phyloP scores from a whole-genome alignment of 2,888 invertebrate genomes.

The Sisyra nigra region DNA sequence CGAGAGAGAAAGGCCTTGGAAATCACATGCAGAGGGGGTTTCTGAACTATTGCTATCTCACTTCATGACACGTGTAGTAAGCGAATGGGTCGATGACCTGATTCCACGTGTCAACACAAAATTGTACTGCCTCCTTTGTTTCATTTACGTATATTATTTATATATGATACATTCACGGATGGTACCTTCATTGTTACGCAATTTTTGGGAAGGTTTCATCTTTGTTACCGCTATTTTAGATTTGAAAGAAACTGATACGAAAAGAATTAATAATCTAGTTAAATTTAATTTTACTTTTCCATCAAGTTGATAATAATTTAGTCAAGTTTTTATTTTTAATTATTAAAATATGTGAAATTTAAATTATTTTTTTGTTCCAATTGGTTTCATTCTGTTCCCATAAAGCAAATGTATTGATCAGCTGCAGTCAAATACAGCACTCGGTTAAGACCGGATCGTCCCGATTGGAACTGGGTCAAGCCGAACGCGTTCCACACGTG shows the following conservation, averaged over 20 bases:
- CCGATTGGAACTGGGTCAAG: conserved; percentile 18
- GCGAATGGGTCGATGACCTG: conserved; percentile 20
- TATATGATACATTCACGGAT: too few relatives aligned
- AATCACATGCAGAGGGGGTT: conserved; percentile 11
- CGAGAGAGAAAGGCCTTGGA: too few relatives aligned
- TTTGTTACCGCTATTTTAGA: background rate
- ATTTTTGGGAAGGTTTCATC: background rate
- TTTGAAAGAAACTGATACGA: background rate
- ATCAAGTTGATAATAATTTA: background rate
- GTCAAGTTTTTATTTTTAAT: background rate
- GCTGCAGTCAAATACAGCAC: conserved; percentile 6
- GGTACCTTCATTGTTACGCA: conserved; percentile 4
- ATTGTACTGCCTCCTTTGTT: background rate
- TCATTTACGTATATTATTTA: background rate
- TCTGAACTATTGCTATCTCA: conserved; percentile 15
- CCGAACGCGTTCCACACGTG: conserved; percentile 20
- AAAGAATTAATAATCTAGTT: background rate
- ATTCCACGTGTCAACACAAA: conserved; percentile 17
- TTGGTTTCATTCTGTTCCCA: background rate
- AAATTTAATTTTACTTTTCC: background rate
- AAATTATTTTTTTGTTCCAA: background rate
- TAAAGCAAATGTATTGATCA: conserved; percentile 7
- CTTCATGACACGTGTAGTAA: conserved; percentile 17
- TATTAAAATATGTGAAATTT: background rate
- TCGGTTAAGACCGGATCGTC: conserved; percentile 17